Conservation (phyloP, 2,888 invertebrate species). For the Callyntrura sp. region DNA sequence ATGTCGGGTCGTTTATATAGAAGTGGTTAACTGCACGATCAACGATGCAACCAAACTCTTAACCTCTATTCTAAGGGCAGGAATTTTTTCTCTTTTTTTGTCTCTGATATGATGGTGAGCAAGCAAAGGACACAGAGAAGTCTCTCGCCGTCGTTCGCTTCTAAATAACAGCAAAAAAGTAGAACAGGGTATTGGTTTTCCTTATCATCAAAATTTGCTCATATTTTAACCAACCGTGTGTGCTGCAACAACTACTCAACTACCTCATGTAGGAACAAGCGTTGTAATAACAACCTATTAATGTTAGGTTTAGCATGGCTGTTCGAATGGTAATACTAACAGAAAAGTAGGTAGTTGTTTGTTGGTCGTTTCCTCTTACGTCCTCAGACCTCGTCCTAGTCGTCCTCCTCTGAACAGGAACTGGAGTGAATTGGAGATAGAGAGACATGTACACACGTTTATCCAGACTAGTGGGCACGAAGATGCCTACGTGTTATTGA, state of each 20-base stretch:
- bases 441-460: no score
- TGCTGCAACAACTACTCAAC: no score
- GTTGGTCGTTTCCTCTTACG: neutral
- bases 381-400: neutral
- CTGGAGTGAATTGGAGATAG: no score
- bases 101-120: neutral
- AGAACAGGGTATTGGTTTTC: conserved; percentile 59
- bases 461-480: no score
- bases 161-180: conserved; percentile 35
- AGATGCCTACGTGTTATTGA: no score
- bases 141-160: neutral
- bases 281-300: neutral
- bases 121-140: neutral
- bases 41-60: neutral
- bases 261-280: no score
- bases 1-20: neutral
- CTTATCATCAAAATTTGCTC: conserved; percentile 47
- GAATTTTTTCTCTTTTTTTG: neutral
- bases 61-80: neutral
- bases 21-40: neutral
- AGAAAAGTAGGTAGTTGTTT: no score
- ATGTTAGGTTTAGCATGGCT: neutral
- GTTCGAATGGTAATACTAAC: neutral
- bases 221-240: conserved; percentile 3
- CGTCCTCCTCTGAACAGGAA: no score